A percentile compares a stretch with the other conserved stretches of the same genome.
phyloP scores from a whole-genome alignment of 2,888 invertebrate species.

The Nemurella pictetii region DNA sequence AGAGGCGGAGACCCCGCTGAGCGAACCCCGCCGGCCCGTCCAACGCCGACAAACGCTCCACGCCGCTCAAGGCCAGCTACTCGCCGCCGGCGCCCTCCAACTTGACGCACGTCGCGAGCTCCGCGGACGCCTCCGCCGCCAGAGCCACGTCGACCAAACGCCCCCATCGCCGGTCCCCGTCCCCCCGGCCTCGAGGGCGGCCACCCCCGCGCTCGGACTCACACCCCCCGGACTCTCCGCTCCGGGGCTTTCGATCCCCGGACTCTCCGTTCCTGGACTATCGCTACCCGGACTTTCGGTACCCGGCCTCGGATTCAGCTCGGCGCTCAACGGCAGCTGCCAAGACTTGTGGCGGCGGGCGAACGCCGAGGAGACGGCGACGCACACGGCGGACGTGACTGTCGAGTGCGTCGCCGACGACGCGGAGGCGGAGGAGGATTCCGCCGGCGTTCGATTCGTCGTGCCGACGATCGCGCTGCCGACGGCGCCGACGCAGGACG shows the following conservation, averaged over 20 bases:
- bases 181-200: background rate
- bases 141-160: slow-evolving; percentile 13
- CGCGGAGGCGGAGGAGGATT: background rate
- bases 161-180: background rate
- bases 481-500: background rate
- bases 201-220: slow-evolving; percentile 13
- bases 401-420: slow-evolving; percentile 43
- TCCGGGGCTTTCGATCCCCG: background rate
- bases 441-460: background rate
- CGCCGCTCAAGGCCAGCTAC: slow-evolving; percentile 47
- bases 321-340: slow-evolving; percentile 21
- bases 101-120: slow-evolving; percentile 38
- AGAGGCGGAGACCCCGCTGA: slow-evolving; percentile 45
- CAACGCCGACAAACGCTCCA: slow-evolving; percentile 52
- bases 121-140: slow-evolving; percentile 8
- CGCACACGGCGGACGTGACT: slow-evolving; percentile 41
- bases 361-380: slow-evolving; percentile 24
- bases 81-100: slow-evolving; percentile 45
- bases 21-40: slow-evolving; percentile 28
- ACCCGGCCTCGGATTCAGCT: background rate
- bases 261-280: background rate
- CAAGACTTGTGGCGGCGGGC: slow-evolving; percentile 31
- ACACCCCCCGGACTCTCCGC: background rate
- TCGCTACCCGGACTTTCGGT: background rate
- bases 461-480: background rate